phyloP scores from a whole-genome alignment of 2,797 vertebrate species.

The Brotogeris chrysoptera region DNA sequence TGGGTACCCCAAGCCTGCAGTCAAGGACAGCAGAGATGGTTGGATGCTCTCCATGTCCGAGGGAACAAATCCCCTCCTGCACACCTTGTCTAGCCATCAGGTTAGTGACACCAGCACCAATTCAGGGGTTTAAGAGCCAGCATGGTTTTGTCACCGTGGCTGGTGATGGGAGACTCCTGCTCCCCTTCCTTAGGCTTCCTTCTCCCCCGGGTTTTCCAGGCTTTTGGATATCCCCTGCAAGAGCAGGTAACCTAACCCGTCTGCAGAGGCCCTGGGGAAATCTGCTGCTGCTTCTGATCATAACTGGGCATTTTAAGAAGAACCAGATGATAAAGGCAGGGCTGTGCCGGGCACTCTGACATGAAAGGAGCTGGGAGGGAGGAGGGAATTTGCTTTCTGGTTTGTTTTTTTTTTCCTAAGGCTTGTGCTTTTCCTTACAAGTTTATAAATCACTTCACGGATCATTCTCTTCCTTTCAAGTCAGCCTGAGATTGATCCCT shows the following conservation, averaged over 20 bases:
- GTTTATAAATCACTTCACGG: slow-evolving; percentile 60
- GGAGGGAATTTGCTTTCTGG: neutral
- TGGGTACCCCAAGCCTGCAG: neutral
- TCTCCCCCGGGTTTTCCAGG: neutral
- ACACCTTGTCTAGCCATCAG: accelerated
- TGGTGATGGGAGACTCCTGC: neutral
- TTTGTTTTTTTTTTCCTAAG: neutral
- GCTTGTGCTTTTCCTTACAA: slow-evolving; percentile 46
- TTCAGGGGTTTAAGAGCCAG: neutral
- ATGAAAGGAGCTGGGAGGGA: slow-evolving; percentile 23
- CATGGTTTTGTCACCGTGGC: neutral
- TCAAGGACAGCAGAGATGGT: neutral
- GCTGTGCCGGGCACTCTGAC: neutral
- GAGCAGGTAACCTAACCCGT: slow-evolving; percentile 17
- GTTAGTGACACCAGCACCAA: neutral
- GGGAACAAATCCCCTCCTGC: neutral
- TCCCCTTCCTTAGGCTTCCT: neutral
- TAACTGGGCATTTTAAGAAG: slow-evolving; percentile 6
- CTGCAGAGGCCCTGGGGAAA: neutral
- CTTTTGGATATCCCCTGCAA: neutral
- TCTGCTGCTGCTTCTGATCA: neutral
- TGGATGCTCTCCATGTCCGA: neutral
- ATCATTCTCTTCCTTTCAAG: slow-evolving; percentile 59
- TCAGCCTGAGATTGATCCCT: slow-evolving; percentile 24
- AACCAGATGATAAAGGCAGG: slow-evolving; percentile 59